Conservation (phyloP, 2,113 vertebrate genomes). For the Rhadina sibilatrix region DNA sequence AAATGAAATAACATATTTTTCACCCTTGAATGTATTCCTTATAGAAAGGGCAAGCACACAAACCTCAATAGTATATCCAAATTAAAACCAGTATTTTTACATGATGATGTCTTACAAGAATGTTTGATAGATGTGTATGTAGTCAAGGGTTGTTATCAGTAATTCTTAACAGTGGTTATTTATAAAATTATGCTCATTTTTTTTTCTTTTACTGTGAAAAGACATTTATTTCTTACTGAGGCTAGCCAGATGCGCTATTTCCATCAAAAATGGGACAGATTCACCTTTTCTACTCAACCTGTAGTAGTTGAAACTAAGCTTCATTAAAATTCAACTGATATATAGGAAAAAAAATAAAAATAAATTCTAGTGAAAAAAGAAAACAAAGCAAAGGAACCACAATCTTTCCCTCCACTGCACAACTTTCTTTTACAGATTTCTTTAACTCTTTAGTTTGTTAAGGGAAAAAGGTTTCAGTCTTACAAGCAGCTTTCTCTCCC, state of each 20-base stretch:
- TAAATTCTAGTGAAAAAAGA: not conserved
- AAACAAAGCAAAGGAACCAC: not conserved
- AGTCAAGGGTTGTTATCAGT: not conserved
- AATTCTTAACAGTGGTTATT: not conserved
- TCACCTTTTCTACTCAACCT: not conserved
- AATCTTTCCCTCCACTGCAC: accelerated
- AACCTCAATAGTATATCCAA: not conserved
- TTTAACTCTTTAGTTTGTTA: not conserved
- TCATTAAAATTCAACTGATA: not conserved
- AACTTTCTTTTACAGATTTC: not conserved
- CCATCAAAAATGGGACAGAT: not conserved
- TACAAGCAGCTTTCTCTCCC: not conserved
- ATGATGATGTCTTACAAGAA: not conserved
- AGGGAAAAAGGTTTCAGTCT: not conserved
- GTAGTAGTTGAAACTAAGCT: not conserved
- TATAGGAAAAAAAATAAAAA: accelerated
- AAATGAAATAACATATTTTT: not conserved
- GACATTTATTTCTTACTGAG: not conserved
- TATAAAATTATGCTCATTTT: not conserved
- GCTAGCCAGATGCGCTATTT: not conserved
- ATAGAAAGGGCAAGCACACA: not conserved
- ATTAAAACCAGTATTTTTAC: not conserved
- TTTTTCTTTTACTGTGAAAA: not conserved
- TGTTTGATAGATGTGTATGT: not conserved
- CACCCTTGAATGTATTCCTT: not conserved